Percentiles rank a stretch among this genome's conserved stretches.
Evolutionary conservation across 2,888 invertebrate species (phyloP).

Genomic region (Caradrina kadenii): DNA sequence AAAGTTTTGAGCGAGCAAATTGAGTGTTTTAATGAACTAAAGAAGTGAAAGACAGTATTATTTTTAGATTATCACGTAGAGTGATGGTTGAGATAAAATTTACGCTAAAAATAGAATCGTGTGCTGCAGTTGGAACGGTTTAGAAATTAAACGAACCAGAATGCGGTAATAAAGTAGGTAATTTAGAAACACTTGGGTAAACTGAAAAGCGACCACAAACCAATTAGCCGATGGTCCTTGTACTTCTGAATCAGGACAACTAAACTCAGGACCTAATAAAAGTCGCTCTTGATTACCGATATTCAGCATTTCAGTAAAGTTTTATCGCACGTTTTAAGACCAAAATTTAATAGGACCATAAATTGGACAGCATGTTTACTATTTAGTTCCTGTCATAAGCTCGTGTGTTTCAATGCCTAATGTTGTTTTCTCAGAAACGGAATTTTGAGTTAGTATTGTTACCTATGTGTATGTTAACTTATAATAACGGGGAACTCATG

Average conservation of each 20-base stretch:
- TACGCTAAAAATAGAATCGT: slow-evolving; percentile 2
- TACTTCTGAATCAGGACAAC: not conserved
- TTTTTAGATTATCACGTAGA: slow-evolving; percentile 27
- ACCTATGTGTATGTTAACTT: slow-evolving; percentile 3
- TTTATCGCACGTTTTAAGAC: not conserved
- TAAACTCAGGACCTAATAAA: not conserved
- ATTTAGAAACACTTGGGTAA: not conserved
- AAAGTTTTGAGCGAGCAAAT: not conserved
- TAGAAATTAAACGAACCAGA: not conserved
- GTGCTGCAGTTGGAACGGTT: not conserved
- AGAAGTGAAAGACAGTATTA: not conserved
- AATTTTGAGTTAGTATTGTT: slow-evolving; percentile 22
- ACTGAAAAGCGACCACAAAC: not conserved
- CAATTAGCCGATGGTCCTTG: too few relatives aligned
- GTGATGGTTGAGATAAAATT: slow-evolving; percentile 19
- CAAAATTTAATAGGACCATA: not conserved
- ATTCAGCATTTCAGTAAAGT: not conserved
- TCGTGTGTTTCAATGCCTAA: slow-evolving; percentile 2
- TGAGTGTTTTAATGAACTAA: slow-evolving; percentile 39
- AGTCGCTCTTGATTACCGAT: not conserved
- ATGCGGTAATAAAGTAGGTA: not conserved
- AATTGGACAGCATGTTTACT: not conserved
- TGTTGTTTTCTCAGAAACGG: slow-evolving; percentile 37
- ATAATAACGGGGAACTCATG: slow-evolving; percentile 17
- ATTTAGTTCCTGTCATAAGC: slow-evolving; percentile 6